Conservation (phyloP, 2,113 vertebrate genomes). For the Daphoenositta chrysoptera region DNA sequence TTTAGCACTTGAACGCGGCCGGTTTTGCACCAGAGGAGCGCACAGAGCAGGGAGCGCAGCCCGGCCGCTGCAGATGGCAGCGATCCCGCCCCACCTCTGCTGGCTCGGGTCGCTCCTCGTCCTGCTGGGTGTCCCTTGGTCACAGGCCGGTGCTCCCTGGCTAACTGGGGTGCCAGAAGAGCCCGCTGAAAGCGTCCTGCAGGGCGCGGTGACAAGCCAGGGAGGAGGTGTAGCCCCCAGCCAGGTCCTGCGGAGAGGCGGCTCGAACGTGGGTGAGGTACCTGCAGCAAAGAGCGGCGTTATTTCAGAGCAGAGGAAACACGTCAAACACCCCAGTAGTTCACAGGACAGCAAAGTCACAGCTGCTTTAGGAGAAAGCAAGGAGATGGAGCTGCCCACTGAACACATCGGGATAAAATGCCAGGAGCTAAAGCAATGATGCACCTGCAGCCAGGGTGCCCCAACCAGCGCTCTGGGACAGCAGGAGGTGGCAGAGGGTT, state of each 20-base stretch:
- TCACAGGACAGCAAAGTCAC: rapidly evolving
- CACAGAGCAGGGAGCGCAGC: background rate
- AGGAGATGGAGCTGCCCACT: background rate
- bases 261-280: conserved; percentile 93
- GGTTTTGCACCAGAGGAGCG: background rate
- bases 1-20: conserved; percentile 22
- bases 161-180: conserved; percentile 82
- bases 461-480: rapidly evolving
- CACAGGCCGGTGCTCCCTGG: background rate
- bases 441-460: background rate
- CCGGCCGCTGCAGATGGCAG: background rate
- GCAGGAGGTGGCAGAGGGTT: background rate
- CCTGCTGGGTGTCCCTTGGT: background rate
- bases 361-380: background rate
- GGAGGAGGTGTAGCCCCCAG: conserved; percentile 90
- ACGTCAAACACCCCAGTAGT: rapidly evolving
- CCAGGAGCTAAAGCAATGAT: rapidly evolving
- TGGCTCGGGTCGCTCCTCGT: background rate
- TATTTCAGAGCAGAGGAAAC: background rate
- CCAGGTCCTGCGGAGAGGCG: conserved; percentile 87
- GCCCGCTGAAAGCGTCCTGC: conserved; percentile 94
- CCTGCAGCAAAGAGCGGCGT: conserved; percentile 67
- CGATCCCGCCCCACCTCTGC: conserved; percentile 45
- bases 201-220: conserved; percentile 92
- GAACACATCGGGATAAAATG: rapidly evolving